Base-by-base conservation (phyloP, 1,140 invertebrate genomes). In the Anastrepha obliqua region DNA sequence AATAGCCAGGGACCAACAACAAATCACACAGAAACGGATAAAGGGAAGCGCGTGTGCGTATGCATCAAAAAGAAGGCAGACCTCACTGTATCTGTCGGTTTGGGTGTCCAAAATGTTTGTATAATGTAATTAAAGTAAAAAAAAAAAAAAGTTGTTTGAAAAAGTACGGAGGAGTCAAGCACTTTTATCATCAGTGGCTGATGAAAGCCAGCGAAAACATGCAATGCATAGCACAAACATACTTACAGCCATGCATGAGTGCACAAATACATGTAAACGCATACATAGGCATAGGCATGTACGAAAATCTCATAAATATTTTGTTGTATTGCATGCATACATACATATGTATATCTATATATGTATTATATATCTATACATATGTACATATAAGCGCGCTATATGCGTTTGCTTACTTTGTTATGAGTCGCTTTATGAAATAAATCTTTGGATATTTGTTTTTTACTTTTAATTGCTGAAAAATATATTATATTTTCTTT, bases 51-150 rank as follows among this genome's bases (percentile, higher is more conserved):
- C 74, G 47, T 81, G 44, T 81, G n/a, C 47, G 15, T 17, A 20
- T 81, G 15, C 67, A 74, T 74, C 4, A 55, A 6, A 47, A 1
- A 29, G 20, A 11, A n/a, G 74, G 47, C 47, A n/a, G 47, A 67
- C 29, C 2, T 8, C 60, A 62, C 60, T 67, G 0, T 39, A 39
- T 67, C 7, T 20, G 64, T 29, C 17, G n/a, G 67, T n/a, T 2
- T 70, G 67, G 2, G 67, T 70, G 42, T 70, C 11, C 67, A 70
- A 9, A 29, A n/a, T 81, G 47, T 81, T 51, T 81, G 74, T 58
- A 15, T 74, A 74, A 74, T 74, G 67, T 74, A 74, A 74, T 74
- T 74, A 81, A 81, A 81, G 74, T 17, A 8, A 42, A 42, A 81
- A 81, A 58, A 81, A 47, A 15, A 8, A 42, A 42, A 81, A 81